phyloP scores from a whole-genome alignment of 2,113 vertebrate genomes.

The Nothocercus nigrocapillus region DNA sequence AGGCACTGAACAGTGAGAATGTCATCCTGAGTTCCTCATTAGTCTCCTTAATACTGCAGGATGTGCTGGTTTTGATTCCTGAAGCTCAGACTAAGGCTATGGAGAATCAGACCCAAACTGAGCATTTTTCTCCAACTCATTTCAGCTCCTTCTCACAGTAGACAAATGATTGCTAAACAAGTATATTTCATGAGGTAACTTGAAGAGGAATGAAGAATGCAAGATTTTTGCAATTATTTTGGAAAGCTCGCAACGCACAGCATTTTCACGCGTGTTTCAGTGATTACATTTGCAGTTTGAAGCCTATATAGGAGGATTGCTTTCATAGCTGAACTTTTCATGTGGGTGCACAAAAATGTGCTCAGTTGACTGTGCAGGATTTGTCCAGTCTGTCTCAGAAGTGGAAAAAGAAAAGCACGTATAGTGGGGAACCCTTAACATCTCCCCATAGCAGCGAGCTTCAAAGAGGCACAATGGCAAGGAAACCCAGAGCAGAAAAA shows the following conservation, averaged over 20 bases:
- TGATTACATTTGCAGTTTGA: not conserved
- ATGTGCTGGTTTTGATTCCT: conserved; percentile 40
- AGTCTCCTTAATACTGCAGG: conserved; percentile 25
- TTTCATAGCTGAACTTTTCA: not conserved
- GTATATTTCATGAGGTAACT: not conserved
- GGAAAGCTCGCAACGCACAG: conserved; percentile 1
- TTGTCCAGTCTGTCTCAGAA: not conserved
- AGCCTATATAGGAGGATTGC: not conserved
- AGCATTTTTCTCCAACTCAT: conserved; percentile 23
- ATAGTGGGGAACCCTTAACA: conserved; percentile 13
- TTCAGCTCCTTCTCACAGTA: conserved; percentile 26
- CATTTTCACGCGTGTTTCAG: not conserved
- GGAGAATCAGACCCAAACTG: conserved; percentile 12
- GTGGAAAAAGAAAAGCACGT: not conserved
- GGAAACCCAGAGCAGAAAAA: conserved; percentile 39
- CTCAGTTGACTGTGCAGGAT: not conserved
- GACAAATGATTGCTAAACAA: conserved; percentile 34
- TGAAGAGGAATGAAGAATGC: conserved; percentile 21
- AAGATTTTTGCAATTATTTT: not conserved
- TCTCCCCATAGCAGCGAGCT: conserved; percentile 3
- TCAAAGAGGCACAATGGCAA: conserved; percentile 44
- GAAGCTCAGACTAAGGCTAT: conserved; percentile 33
- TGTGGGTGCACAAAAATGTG: not conserved
- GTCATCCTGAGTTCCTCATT: conserved; percentile 29
- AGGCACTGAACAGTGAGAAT: conserved; percentile 13